Conservation (phyloP, 2,113 vertebrate genomes). For the Platichthys stellatus region DNA sequence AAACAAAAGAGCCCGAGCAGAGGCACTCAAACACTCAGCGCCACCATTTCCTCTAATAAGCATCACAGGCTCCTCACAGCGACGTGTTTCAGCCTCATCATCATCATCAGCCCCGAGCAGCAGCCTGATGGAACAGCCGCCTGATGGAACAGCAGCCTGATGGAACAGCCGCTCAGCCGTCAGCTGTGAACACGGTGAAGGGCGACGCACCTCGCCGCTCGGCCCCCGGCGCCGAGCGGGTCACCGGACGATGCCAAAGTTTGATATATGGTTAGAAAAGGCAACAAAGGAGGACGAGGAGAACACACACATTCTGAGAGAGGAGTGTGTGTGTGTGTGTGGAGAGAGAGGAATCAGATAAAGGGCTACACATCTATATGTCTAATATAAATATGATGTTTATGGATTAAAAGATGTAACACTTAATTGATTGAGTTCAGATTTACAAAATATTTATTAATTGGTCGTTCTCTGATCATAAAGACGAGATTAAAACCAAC, state of each 20-base stretch:
- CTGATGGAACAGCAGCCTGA: constrained; percentile 8
- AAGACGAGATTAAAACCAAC: too few species aligned
- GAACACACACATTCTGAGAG: not conserved
- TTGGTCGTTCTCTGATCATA: too few species aligned
- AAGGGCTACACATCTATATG: too few species aligned
- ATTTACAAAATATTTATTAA: too few species aligned
- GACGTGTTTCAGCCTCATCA: constrained; percentile 18
- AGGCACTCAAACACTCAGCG: constrained; percentile 3
- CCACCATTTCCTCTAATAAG: not conserved
- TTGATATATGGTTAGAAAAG: constrained; percentile 29
- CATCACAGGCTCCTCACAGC: constrained; percentile 9
- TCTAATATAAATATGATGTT: too few species aligned
- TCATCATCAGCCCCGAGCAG: constrained; percentile 19
- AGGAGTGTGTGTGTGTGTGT: not conserved
- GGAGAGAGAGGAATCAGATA: too few species aligned
- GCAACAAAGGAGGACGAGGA: constrained; percentile 11
- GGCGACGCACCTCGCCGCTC: constrained; percentile 36
- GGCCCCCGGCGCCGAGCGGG: not conserved
- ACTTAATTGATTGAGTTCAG: too few species aligned
- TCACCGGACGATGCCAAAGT: constrained; percentile 16
- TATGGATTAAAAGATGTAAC: too few species aligned
- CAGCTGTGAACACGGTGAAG: constrained; percentile 24
- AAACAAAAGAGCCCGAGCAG: not conserved
- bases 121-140: constrained; percentile 19
- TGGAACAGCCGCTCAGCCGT: constrained; percentile 24